Base-by-base conservation (phyloP, 2,888 invertebrate species). In the Machimus atricapillus region DNA sequence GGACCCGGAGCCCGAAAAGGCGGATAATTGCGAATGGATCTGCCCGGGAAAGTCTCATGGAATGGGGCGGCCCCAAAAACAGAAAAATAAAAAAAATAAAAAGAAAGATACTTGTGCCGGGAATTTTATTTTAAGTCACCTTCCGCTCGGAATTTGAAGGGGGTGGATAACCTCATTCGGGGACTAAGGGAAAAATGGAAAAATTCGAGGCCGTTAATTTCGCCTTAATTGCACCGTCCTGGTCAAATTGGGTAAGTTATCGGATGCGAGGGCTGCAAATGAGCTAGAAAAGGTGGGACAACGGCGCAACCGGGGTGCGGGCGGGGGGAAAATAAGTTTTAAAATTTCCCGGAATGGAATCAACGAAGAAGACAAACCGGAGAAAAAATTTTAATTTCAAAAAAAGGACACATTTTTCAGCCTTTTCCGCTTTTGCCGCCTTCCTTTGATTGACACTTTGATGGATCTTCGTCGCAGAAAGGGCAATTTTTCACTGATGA, bases 231-330 rank as follows among this genome's bases (percentile, higher is more conserved):
- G 85, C 85, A 46, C 85, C 74, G 31, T 23, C 85, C 85, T 85
- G 85, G 85, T 74, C 85, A 85, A 85, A 85, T 85, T 85, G 85
- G 85, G 74, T 85, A 85, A 85, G 85, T 85, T 85, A 85, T 85
- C 85, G 85, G 46, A 46, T 52, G 16, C 43, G 46, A 74, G 27
- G 19, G 27, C 34, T 31, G 46, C 85, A 43, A 43, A 85, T 46
- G 74, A 43, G 85, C 2, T 23, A 16, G 40, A 58, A 19, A 43
- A 14, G 19, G 58, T 27, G 40, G 8, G 23, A 5, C 19, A 5
- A n/a, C n/a, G n/a, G n/a, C n/a, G n/a, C n/a, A n/a, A n/a, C n/a
- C n/a, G n/a, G 16, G 12, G 14, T 1, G 82, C 66, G 66, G 34
- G 12, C 12, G 19, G 37, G 40, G 19, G 7, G 58, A 66, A n/a